These are phyloP conservation scores for Cylindroiulus punctatus DNA, from an alignment of 2,888 invertebrate species.

Conservation along the genomic window DNA sequence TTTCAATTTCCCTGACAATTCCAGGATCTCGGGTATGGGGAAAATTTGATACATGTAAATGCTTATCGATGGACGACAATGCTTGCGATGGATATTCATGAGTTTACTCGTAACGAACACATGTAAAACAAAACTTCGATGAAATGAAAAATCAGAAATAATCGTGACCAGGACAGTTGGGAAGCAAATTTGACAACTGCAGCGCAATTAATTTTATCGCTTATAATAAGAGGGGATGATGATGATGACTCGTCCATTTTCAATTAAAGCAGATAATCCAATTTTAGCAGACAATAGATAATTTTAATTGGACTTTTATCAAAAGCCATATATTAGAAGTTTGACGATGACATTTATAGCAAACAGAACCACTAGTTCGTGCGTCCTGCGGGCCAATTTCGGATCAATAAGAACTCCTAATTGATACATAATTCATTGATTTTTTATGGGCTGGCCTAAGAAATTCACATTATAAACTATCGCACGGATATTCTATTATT, in stretches of 20 bases:
- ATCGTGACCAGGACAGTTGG: background rate
- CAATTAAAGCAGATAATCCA: slow-evolving; percentile 6
- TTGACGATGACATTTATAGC: slow-evolving; percentile 12
- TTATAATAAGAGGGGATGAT: background rate
- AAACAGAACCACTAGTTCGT: background rate
- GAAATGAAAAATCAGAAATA: background rate
- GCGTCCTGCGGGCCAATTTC: background rate
- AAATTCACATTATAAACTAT: background rate
- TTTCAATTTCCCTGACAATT: too few species aligned
- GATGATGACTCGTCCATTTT: slow-evolving; percentile 15
- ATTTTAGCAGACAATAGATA: slow-evolving; percentile 42
- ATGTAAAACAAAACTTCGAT: background rate
- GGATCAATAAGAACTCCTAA: background rate
- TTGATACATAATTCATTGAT: background rate
- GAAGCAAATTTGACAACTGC: slow-evolving; percentile 10
- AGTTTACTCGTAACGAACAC: too few species aligned
- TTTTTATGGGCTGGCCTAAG: background rate
- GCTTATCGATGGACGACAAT: too few species aligned
- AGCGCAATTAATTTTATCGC: background rate
- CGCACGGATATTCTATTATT: background rate
- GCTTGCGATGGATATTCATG: too few species aligned
- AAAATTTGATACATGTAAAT: too few species aligned
- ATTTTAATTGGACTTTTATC: slow-evolving; percentile 43
- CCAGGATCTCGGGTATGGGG: too few species aligned
- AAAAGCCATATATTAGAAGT: background rate